Evolutionary conservation across 2,113 vertebrate genomes (phyloP).

Genomic region (Athene cunicularia): DNA sequence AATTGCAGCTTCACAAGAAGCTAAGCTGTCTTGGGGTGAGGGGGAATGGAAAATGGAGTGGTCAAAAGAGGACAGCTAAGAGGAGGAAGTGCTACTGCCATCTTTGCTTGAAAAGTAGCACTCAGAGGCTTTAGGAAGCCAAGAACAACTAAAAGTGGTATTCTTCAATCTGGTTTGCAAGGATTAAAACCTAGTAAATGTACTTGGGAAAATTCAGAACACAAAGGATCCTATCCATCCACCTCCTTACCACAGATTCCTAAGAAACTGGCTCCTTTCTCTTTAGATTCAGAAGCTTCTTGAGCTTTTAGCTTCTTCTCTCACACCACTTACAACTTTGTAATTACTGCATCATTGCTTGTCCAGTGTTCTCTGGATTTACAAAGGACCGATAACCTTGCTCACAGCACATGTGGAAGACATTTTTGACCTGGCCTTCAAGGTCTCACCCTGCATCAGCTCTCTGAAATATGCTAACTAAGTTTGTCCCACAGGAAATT

Average conservation of each 20-base stretch:
- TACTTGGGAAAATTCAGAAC: not conserved
- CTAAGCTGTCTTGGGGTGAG: fast-evolving
- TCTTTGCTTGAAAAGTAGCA: not conserved
- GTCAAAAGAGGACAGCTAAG: not conserved
- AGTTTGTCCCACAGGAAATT: not conserved
- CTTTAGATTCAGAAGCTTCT: not conserved
- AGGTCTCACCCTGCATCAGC: not conserved
- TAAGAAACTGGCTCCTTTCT: not conserved
- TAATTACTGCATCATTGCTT: not conserved
- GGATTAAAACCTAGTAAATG: not conserved
- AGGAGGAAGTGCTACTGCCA: not conserved
- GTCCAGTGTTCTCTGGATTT: not conserved
- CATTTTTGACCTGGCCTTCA: not conserved
- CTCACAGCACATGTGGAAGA: not conserved
- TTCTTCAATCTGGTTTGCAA: not conserved
- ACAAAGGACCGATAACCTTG: not conserved
- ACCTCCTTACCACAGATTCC: not conserved
- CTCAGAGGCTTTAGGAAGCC: not conserved
- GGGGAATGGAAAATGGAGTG: not conserved
- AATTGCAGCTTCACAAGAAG: not conserved
- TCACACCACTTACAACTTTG: not conserved
- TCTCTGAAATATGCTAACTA: not conserved
- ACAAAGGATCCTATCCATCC: not conserved
- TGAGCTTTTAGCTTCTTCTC: not conserved
- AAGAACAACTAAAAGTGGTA: not conserved